These are phyloP conservation scores for Beris morrisii DNA, from an alignment of 2,888 invertebrate genomes.

Conservation along the genomic window DNA sequence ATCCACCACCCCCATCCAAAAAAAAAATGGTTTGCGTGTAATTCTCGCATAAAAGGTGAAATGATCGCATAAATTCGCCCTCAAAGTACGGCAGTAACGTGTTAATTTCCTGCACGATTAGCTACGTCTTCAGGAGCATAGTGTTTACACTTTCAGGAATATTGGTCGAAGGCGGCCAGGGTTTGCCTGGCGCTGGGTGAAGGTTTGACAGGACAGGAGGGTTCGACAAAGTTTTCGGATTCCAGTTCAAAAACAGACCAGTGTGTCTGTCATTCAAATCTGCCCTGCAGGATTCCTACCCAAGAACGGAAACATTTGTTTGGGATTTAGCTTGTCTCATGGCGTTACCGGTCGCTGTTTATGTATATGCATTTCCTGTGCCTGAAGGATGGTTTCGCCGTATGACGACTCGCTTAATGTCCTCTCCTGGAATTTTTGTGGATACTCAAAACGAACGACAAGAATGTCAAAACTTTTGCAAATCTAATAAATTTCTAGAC, in stretches of 20 bases:
- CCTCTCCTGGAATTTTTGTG: conserved; percentile 2
- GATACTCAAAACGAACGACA: conserved; percentile 4
- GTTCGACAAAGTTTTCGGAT: too few species aligned
- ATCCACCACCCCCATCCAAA: background rate
- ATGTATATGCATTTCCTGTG: too few species aligned
- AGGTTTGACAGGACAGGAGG: too few species aligned
- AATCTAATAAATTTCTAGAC: conserved; percentile 13
- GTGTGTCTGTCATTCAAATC: too few species aligned
- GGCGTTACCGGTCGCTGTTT: too few species aligned
- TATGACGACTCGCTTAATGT: background rate
- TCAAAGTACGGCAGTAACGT: conserved; percentile 43
- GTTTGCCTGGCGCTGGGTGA: too few species aligned
- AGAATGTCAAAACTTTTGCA: conserved; percentile 15
- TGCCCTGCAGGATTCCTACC: too few species aligned
- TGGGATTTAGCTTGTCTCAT: too few species aligned
- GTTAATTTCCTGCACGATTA: conserved; percentile 45
- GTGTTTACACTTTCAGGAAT: conserved; percentile 40
- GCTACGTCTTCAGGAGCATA: conserved; percentile 41
- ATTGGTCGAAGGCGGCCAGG: background rate
- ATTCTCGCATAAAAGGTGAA: conserved; percentile 33
- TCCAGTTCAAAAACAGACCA: too few species aligned
- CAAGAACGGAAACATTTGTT: too few species aligned
- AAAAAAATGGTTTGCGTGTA: conserved; percentile 29
- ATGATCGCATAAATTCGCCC: conserved; percentile 43
- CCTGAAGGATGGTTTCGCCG: too few species aligned